Percentiles rank a stretch among this genome's conserved stretches.
Conservation (phyloP, 2,113 vertebrate genomes). For the Hymenochirus boettgeri region DNA sequence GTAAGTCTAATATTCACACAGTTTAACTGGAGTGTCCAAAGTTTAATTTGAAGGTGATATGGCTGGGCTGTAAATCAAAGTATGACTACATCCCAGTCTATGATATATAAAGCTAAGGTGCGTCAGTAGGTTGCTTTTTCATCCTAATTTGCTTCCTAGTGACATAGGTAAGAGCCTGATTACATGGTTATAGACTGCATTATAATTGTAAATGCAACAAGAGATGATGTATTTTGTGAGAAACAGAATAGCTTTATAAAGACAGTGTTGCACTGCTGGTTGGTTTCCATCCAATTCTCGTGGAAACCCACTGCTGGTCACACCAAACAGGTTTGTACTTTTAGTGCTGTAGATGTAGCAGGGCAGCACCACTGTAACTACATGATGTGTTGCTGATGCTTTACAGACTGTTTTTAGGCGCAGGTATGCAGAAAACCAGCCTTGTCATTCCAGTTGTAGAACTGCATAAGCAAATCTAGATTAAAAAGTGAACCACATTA, state of each 20-base stretch:
- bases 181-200: no score
- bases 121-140: not conserved
- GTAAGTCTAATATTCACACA: not conserved
- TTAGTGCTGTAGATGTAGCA: no score
- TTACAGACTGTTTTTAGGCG: no score
- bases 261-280: no score
- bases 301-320: no score
- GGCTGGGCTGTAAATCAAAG: conserved; percentile 20
- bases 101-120: not conserved
- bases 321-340: no score
- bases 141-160: not conserved
- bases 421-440: no score
- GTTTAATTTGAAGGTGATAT: not conserved
- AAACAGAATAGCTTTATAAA: no score
- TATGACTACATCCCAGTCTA: not conserved
- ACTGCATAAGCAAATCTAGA: not conserved
- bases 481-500: not conserved
- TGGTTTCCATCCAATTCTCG: no score
- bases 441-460: no score
- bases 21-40: not conserved
- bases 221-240: not conserved
- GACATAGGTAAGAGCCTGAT: conserved; percentile 10
- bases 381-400: no score
- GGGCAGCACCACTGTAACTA: no score
- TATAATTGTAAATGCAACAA: not conserved